Evolutionary conservation across 1,140 invertebrate species (phyloP).

Genomic region (Pogonomyrmex californicus): DNA sequence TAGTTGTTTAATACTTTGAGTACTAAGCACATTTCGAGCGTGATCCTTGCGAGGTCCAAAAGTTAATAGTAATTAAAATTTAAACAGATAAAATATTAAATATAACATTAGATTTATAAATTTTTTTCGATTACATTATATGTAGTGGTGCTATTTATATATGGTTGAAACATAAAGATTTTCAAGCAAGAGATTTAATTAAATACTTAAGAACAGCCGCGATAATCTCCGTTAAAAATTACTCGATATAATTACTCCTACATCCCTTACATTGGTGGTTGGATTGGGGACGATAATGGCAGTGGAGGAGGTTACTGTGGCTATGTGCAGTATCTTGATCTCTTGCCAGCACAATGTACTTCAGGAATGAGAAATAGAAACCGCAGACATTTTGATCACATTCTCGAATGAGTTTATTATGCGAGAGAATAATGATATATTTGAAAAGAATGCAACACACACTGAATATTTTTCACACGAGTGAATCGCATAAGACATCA

Average conservation of each 20-base stretch:
- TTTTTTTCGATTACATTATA: not conserved
- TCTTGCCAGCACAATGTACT: slow-evolving; percentile 56
- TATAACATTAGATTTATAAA: not conserved
- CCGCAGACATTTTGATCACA: slow-evolving; percentile 59
- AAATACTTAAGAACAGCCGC: slow-evolving; percentile 9
- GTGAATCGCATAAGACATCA: not conserved
- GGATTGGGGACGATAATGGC: slow-evolving; percentile 40
- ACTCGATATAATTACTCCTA: slow-evolving; percentile 31
- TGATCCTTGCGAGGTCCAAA: too few relatives aligned
- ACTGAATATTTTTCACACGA: slow-evolving; percentile 20
- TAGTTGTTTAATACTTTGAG: not conserved
- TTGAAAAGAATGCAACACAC: not conserved
- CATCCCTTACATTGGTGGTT: slow-evolving; percentile 22
- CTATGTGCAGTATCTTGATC: slow-evolving; percentile 55
- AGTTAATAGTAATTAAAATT: not conserved
- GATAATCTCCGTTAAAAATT: slow-evolving; percentile 46
- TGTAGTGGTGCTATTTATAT: not conserved
- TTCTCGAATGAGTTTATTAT: slow-evolving; percentile 58
- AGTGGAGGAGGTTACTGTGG: slow-evolving; percentile 13
- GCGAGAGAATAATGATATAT: slow-evolving; percentile 35
- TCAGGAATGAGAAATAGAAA: slow-evolving; percentile 51
- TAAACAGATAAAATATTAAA: not conserved
- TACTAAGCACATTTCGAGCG: too few relatives aligned
- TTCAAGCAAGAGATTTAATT: slow-evolving; percentile 6
- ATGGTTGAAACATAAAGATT: not conserved